Conservation (phyloP, 2,113 vertebrate species). For the Agapornis roseicollis region DNA sequence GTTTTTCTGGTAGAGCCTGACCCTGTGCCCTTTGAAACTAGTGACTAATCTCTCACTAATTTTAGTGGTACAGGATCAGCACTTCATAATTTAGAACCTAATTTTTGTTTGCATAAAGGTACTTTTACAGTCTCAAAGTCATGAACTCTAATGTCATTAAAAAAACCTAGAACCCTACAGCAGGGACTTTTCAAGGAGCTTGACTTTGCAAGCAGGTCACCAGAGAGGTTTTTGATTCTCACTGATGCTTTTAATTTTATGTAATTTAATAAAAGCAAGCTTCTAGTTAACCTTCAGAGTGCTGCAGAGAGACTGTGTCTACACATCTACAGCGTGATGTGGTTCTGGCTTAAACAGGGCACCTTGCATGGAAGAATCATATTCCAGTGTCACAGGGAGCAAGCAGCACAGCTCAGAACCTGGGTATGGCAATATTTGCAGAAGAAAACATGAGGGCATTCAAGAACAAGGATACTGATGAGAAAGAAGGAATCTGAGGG, state of each 20-base stretch:
- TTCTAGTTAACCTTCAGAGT: neutral
- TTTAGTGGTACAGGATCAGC: slow-evolving; percentile 29
- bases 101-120: slow-evolving; percentile 10
- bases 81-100: slow-evolving; percentile 50
- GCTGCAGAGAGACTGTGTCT: neutral
- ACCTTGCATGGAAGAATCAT: neutral
- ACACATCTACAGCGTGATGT: no score
- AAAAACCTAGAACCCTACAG: neutral
- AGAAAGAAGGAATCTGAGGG: neutral
- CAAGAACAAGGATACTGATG: neutral
- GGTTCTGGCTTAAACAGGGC: neutral
- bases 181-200: neutral
- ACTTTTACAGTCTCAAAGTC: neutral
- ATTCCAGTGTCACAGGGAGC: neutral
- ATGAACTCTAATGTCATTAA: neutral
- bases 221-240: neutral
- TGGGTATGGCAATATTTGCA: neutral
- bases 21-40: slow-evolving; percentile 16
- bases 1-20: slow-evolving; percentile 33
- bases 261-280: neutral
- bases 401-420: neutral
- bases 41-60: slow-evolving; percentile 43
- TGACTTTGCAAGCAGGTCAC: neutral
- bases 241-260: neutral
- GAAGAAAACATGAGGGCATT: neutral